Percentiles rank a stretch among this genome's conserved stretches.
These are phyloP conservation scores for Lucilia cuprina DNA, from an alignment of 1,140 invertebrate genomes.

Conservation along the genomic window DNA sequence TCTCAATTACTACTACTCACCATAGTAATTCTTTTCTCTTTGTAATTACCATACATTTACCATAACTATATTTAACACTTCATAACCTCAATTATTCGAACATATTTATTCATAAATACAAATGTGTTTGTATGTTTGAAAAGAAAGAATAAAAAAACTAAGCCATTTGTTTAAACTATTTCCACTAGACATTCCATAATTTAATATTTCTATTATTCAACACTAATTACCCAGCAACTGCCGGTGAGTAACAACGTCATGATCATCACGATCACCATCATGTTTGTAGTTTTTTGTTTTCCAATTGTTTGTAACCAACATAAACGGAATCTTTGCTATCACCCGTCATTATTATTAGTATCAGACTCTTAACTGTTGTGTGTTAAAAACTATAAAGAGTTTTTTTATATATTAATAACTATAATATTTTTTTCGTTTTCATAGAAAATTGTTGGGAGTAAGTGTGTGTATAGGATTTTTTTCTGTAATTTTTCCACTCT, in stretches of 20 bases:
- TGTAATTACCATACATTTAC: not conserved
- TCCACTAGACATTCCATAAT: slow-evolving; percentile 18
- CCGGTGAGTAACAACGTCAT: not conserved
- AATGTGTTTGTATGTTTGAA: not conserved
- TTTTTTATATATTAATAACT: too few relatives aligned
- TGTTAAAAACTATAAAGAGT: not conserved
- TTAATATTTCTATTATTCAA: slow-evolving; percentile 27
- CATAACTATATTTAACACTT: slow-evolving; percentile 13
- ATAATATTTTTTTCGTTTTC: too few relatives aligned
- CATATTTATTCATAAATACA: not conserved
- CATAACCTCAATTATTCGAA: slow-evolving; percentile 20
- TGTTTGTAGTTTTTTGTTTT: not conserved
- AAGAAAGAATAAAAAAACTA: not conserved
- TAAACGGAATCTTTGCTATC: not conserved
- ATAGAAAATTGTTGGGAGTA: not conserved
- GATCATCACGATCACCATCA: not conserved
- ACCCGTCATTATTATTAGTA: not conserved
- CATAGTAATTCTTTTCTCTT: not conserved
- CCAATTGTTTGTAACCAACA: too few relatives aligned
- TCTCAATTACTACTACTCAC: not conserved
- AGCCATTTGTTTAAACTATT: not conserved
- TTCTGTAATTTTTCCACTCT: not conserved
- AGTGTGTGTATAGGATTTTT: not conserved
- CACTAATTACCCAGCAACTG: slow-evolving; percentile 14
- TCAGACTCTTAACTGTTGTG: not conserved